A percentile compares a stretch with the other conserved stretches of the same genome.
Conservation (phyloP, 2,113 vertebrate species). For the Tor tambroides region DNA sequence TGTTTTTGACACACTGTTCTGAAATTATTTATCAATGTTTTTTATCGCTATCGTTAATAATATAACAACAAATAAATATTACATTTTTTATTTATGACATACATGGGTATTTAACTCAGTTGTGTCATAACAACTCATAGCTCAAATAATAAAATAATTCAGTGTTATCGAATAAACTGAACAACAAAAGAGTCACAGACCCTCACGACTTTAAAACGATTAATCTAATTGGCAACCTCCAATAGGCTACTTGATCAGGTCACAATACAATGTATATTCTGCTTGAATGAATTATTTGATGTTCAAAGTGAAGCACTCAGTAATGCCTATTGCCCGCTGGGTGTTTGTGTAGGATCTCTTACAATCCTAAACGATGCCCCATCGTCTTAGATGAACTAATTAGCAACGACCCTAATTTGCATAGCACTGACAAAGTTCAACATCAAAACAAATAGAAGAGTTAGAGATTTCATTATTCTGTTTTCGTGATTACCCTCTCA, state of each 20-base stretch:
- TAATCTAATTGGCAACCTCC: slow-evolving; percentile 75
- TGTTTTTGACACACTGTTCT: neutral
- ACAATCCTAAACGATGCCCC: slow-evolving; percentile 56
- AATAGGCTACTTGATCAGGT: slow-evolving; percentile 71
- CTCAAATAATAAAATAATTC: neutral
- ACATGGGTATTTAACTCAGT: too few species aligned
- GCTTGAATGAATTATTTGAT: slow-evolving; percentile 71
- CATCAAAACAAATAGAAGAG: neutral
- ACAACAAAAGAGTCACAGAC: neutral
- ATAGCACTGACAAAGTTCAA: slow-evolving; percentile 57
- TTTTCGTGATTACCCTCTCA: neutral
- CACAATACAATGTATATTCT: slow-evolving; percentile 70
- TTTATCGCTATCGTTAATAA: neutral
- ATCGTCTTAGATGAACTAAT: slow-evolving; percentile 76
- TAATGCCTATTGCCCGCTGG: slow-evolving; percentile 56
- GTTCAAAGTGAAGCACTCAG: slow-evolving; percentile 64
- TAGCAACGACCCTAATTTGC: slow-evolving; percentile 63
- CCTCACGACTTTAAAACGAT: slow-evolving; percentile 50
- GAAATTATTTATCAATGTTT: neutral
- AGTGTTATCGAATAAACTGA: neutral
- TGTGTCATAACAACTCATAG: neutral
- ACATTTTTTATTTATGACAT: too few species aligned
- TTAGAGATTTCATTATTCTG: slow-evolving; percentile 36
- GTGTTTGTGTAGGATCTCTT: slow-evolving; percentile 62
- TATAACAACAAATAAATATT: too few species aligned